A percentile compares a stretch with the other conserved stretches of the same genome.
Conservation (phyloP, 2,113 vertebrate species). For the Ageneiosus marmoratus region DNA sequence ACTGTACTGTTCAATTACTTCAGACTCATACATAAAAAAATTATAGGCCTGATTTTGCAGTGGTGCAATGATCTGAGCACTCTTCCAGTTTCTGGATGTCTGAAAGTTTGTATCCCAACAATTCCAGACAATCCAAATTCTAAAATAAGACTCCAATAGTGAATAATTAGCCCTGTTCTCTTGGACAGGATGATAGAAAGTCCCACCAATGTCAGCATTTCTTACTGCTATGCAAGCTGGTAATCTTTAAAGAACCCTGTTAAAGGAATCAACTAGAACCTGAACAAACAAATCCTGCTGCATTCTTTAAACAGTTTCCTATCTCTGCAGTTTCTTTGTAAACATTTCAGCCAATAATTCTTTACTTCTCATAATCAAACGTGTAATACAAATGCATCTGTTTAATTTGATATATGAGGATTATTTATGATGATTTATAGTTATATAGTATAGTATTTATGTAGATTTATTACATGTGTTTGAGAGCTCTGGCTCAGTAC, state of each 20-base stretch:
- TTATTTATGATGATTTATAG: constrained; percentile 34
- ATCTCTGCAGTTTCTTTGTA: neutral
- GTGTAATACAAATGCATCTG: neutral
- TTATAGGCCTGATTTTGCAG: neutral
- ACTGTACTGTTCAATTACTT: neutral
- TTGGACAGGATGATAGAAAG: neutral
- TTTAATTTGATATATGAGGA: neutral
- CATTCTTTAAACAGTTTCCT: neutral
- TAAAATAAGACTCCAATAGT: neutral
- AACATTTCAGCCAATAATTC: constrained; percentile 40
- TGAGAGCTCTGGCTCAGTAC: constrained; percentile 68
- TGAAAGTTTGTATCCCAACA: neutral
- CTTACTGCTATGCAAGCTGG: constrained; percentile 75
- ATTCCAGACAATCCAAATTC: neutral
- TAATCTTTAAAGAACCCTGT: constrained; percentile 74
- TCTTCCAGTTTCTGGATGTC: neutral
- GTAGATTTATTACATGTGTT: constrained; percentile 68
- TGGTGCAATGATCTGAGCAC: neutral
- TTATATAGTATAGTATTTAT: too few species aligned
- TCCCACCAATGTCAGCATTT: constrained; percentile 58
- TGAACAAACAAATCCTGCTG: constrained; percentile 45
- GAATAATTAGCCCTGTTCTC: neutral
- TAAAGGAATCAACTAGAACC: constrained; percentile 60
- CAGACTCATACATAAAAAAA: neutral
- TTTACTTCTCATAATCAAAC: neutral